phyloP scores from a whole-genome alignment of 1,140 invertebrate genomes.

The Pseudobourletiella spinata region DNA sequence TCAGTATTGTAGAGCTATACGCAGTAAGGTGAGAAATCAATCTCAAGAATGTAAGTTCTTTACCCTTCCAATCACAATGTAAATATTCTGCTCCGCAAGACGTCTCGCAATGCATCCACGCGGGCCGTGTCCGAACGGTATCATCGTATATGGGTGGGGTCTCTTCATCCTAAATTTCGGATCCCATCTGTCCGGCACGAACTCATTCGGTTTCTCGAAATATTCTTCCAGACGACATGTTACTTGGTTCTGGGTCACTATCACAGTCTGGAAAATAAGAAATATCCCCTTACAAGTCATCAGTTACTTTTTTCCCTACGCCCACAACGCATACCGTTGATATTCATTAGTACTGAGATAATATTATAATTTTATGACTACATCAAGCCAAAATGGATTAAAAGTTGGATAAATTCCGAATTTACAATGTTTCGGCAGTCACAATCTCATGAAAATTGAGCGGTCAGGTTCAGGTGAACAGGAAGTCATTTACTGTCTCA shows the following conservation, averaged over 20 bases:
- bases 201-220: conserved; percentile 56
- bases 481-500: too few relatives aligned
- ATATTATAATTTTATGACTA: too few relatives aligned
- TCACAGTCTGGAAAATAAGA: conserved; percentile 59
- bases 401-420: too few relatives aligned
- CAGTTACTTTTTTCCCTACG: too few relatives aligned
- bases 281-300: too few relatives aligned
- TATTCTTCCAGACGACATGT: conserved; percentile 59
- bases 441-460: too few relatives aligned
- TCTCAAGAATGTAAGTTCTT: conserved; percentile 34
- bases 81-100: conserved; percentile 80
- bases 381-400: too few relatives aligned
- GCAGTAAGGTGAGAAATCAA: neutral
- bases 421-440: too few relatives aligned
- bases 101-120: conserved; percentile 77
- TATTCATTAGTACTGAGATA: too few relatives aligned
- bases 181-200: conserved; percentile 70
- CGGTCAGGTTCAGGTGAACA: too few relatives aligned
- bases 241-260: conserved; percentile 80
- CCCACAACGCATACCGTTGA: too few relatives aligned
- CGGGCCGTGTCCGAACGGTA: conserved; percentile 84
- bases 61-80: conserved; percentile 66
- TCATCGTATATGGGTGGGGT: conserved; percentile 62
- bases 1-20: too few relatives aligned
- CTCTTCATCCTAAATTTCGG: conserved; percentile 45